Evolutionary conservation across 2,888 invertebrate genomes (phyloP).

Genomic region (Herminia tarsipennalis): DNA sequence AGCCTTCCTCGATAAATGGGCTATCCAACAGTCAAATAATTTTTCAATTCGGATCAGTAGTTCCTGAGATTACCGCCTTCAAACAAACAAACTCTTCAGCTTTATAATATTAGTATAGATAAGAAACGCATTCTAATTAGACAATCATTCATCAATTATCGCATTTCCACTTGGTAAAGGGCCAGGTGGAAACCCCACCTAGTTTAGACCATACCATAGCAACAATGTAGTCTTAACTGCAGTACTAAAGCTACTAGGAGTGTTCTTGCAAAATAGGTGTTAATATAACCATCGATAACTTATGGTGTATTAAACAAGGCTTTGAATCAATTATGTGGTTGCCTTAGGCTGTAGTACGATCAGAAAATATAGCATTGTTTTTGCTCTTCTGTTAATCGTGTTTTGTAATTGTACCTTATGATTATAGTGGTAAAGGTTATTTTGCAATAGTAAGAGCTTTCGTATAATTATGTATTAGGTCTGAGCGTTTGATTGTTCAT

Average conservation of each 20-base stretch:
- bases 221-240: conserved; percentile 27
- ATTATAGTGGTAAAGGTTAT: no score
- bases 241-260: conserved; percentile 3
- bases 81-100: no score
- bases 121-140: no score
- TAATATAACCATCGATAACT: conserved; percentile 30
- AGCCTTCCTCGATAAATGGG: no score
- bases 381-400: background rate
- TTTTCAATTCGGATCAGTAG: no score
- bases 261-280: conserved; percentile 22
- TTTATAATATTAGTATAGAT: no score
- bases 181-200: no score
- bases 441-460: no score
- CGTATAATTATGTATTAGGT: no score
- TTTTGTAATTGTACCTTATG: background rate
- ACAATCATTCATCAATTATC: background rate
- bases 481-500: no score
- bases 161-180: background rate
- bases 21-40: no score
- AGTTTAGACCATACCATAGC: conserved; percentile 1
- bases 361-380: background rate
- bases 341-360: conserved; percentile 15
- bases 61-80: no score
- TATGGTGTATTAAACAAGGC: conserved; percentile 16
- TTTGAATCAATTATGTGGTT: conserved; percentile 29